Evolutionary conservation across 2,797 vertebrate genomes (phyloP).

Genomic region (Enteromius afrohamiltoni): DNA sequence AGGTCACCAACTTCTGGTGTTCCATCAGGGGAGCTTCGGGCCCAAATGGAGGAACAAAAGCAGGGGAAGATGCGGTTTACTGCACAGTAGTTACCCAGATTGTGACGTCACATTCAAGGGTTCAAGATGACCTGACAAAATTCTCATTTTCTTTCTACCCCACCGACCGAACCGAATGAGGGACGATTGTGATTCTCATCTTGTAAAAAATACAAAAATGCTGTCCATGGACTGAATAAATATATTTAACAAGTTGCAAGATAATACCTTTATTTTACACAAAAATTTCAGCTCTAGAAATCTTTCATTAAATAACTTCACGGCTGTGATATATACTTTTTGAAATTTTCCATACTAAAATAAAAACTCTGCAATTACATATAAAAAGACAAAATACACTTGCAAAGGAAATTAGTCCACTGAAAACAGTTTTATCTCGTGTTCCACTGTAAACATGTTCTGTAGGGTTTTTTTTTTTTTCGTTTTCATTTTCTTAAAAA

Average conservation of each 20-base stretch:
- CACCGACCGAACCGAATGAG: slow-evolving; percentile 57
- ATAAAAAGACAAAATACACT: slow-evolving; percentile 95
- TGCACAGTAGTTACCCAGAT: slow-evolving; percentile 66
- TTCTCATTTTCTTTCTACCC: slow-evolving; percentile 48
- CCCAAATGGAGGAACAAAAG: slow-evolving; percentile 47
- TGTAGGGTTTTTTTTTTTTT: slow-evolving; percentile 55
- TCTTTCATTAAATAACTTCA: slow-evolving; percentile 90
- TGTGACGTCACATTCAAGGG: slow-evolving; percentile 62
- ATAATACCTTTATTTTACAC: slow-evolving; percentile 94
- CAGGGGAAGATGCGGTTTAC: slow-evolving; percentile 54
- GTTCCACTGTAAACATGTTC: slow-evolving; percentile 89
- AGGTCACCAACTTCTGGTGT: slow-evolving; percentile 60
- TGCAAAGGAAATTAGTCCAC: slow-evolving; percentile 91
- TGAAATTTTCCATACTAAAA: slow-evolving; percentile 92
- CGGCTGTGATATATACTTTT: slow-evolving; percentile 86
- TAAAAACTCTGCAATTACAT: slow-evolving; percentile 98
- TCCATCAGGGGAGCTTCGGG: slow-evolving; percentile 52
- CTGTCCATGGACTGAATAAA: slow-evolving; percentile 92
- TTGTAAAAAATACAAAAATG: slow-evolving; percentile 91
- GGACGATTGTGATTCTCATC: slow-evolving; percentile 76
- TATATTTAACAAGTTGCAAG: slow-evolving; percentile 96
- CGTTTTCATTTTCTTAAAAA: slow-evolving; percentile 70
- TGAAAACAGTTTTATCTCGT: slow-evolving; percentile 82
- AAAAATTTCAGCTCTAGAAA: slow-evolving; percentile 91
- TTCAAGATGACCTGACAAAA: slow-evolving; percentile 55